Evolutionary conservation across 2,113 vertebrate species (phyloP).

Genomic region (Ailuropoda melanoleuca): DNA sequence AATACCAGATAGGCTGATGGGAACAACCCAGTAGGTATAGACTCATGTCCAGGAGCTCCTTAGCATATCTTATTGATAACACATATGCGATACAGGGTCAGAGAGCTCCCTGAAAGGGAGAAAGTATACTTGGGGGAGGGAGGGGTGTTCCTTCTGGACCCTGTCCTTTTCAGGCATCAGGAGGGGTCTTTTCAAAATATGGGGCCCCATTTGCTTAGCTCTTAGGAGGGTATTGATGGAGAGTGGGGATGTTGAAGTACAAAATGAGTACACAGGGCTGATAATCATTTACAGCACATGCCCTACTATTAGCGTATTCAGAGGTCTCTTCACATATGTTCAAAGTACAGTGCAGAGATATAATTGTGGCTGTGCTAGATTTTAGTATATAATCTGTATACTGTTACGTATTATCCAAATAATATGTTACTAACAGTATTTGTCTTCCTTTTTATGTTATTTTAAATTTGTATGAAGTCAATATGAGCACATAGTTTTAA

Average conservation of each 20-base stretch:
- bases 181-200: background rate
- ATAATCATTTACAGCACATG: too few relatives aligned
- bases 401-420: background rate
- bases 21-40: background rate
- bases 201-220: background rate
- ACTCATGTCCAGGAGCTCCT: background rate
- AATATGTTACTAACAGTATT: background rate
- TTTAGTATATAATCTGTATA: background rate
- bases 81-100: background rate
- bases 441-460: background rate
- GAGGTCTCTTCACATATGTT: background rate
- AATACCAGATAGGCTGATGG: background rate
- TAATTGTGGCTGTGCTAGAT: background rate
- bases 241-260: background rate
- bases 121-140: too few relatives aligned
- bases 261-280: background rate
- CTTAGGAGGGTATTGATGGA: background rate
- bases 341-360: background rate
- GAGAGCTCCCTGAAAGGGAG: background rate
- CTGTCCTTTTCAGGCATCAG: background rate
- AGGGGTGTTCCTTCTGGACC: background rate
- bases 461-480: background rate
- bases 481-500: background rate
- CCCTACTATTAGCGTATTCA: background rate
- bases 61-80: background rate